phyloP scores from a whole-genome alignment of 2,888 invertebrate species.

The Gymnosoma rotundatum region DNA sequence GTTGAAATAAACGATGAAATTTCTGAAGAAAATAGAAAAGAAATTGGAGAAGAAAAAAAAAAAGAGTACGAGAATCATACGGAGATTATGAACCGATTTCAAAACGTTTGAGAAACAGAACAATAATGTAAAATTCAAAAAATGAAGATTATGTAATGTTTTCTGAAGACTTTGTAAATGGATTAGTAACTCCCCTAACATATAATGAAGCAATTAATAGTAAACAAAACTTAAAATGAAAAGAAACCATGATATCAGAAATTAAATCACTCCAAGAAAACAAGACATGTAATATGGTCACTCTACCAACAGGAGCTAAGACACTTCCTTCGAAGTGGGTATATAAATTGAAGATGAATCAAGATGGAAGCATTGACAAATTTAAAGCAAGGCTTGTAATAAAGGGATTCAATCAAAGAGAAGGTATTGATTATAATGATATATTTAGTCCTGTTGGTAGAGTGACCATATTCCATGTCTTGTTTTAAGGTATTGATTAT shows the following conservation, averaged over 20 bases:
- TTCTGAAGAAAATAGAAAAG: too few relatives aligned
- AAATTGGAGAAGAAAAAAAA: neutral
- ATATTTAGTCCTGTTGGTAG: too few relatives aligned
- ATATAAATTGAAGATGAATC: neutral
- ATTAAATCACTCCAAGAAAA: neutral
- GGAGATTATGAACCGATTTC: too few relatives aligned
- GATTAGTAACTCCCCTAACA: neutral
- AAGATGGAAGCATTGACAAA: neutral
- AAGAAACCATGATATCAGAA: constrained; percentile 68
- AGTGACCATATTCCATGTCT: too few relatives aligned
- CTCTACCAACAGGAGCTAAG: neutral
- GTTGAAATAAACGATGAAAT: too few relatives aligned
- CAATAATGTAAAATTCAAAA: constrained; percentile 15
- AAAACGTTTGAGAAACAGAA: constrained; percentile 1
- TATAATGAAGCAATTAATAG: neutral
- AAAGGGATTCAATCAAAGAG: constrained; percentile 65
- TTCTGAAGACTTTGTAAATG: constrained; percentile 1
- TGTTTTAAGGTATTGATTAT: too few relatives aligned
- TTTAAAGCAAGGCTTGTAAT: neutral
- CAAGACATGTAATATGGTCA: neutral
- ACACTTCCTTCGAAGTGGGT: neutral
- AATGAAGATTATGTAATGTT: constrained; percentile 8
- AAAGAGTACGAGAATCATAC: too few relatives aligned
- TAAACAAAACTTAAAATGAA: neutral
- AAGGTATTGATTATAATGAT: constrained; percentile 61